Evolutionary conservation across 2,113 vertebrate species (phyloP).

Genomic region (Actinemys pallida): DNA sequence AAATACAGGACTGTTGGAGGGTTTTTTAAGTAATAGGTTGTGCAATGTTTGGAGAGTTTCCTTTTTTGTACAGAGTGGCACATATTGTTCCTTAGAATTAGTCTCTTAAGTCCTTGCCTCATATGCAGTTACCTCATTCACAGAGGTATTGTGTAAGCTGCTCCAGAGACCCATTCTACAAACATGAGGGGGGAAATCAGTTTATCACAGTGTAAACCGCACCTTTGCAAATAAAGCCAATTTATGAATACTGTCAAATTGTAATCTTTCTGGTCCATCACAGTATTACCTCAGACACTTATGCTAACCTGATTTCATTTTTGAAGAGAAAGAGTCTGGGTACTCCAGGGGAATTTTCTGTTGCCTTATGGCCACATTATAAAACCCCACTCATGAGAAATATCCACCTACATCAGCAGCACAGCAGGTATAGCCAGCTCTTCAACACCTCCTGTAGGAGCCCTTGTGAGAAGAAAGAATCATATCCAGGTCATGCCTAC

Average conservation of each 20-base stretch:
- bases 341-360: background rate
- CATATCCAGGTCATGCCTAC: background rate
- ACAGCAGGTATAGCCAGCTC: background rate
- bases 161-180: background rate
- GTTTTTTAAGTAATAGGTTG: background rate
- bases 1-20: background rate
- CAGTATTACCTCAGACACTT: background rate
- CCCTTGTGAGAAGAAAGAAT: background rate
- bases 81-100: background rate
- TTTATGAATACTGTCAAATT: rapidly evolving
- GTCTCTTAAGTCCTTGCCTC: background rate
- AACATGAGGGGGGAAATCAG: background rate
- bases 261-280: background rate
- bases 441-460: no score
- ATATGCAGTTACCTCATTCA: rapidly evolving
- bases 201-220: rapidly evolving
- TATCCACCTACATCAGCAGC: no score
- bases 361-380: background rate
- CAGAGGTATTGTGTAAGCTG: background rate
- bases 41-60: background rate
- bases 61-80: background rate
- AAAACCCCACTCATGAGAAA: background rate
- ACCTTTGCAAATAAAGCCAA: background rate
- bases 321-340: background rate
- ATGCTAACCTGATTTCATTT: background rate